Evolutionary conservation across 2,888 invertebrate genomes (phyloP), one percentile per base, ranked within the genome.

Genomic region (Spicauda simplicius): DNA sequence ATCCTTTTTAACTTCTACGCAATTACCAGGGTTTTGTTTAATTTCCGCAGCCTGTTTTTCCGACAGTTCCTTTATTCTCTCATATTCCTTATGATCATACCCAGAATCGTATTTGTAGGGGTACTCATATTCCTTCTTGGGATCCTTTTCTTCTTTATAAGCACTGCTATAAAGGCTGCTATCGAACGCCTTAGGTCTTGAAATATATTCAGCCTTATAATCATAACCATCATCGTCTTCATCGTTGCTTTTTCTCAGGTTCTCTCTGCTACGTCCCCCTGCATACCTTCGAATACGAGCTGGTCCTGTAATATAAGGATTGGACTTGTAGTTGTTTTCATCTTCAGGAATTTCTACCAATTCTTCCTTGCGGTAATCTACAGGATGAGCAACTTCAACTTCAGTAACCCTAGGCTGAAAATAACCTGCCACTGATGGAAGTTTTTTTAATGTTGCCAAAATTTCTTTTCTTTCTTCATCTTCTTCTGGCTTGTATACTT

Each of bases 1-100:
- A 71, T 95, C 95, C 76, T 93, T 95, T 59, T 94, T 85, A 0
- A 95, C 94, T 77, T 95, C 94, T 75, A 95, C 94, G 74, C 97
- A 97, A 74, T 95, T 94, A 70, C 94, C 94, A 16, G 94, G 94
- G 70, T 95, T 94, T 78, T 94, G 93, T 77, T 94, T 95, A 45
- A 95, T 83, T 86, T 95, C 94, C 48, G 95, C 94, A 0, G 95
- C 94, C 78, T 95, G 94, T 75, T 93, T 88, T 76, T 96, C 95
- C 0, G 95, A 95, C 52, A 94, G 88, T 45, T 94, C 94, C 72
- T 94, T 95, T 70, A 95, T 90, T 78, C 93, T 90, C 55, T 94
- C 94, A 70, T 94, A 94, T 70, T 94, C 93, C 76, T 94, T 93
- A 56, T 91, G 88, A 69, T 93, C 93, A 73, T 94, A 93, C 20